These are phyloP conservation scores for Cheirogaleus medius DNA, from an alignment of 2,113 vertebrate genomes.

Conservation along the genomic window DNA sequence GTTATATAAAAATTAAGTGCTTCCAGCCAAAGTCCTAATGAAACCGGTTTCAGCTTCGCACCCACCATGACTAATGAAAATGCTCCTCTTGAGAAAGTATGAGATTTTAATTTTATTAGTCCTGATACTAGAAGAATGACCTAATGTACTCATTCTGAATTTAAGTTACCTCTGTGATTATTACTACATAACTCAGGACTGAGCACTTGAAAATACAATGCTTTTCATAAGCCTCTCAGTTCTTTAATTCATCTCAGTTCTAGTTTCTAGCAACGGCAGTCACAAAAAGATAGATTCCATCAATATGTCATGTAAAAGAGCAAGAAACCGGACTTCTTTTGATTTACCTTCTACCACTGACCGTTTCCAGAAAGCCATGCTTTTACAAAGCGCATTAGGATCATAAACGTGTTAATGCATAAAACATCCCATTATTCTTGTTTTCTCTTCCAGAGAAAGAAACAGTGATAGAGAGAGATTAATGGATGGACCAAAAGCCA, in stretches of 20 bases:
- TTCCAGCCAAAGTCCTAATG: constrained; percentile 68
- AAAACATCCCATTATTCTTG: constrained; percentile 76
- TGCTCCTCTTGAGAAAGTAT: constrained; percentile 54
- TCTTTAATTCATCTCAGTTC: neutral
- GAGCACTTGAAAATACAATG: constrained; percentile 2
- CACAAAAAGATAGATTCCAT: neutral
- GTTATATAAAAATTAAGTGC: constrained; percentile 54
- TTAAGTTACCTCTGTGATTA: constrained; percentile 57
- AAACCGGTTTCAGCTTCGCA: constrained; percentile 37
- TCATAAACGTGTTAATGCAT: constrained; percentile 74
- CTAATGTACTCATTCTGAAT: neutral
- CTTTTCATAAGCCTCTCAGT: neutral
- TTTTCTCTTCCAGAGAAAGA: constrained; percentile 73
- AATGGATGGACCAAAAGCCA: constrained; percentile 64
- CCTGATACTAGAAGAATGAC: constrained; percentile 36
- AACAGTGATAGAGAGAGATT: constrained; percentile 76
- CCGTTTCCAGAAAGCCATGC: constrained; percentile 41
- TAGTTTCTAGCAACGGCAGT: constrained; percentile 26
- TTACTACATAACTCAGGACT: neutral
- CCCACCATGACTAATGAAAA: constrained; percentile 69
- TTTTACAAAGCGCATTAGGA: constrained; percentile 50
- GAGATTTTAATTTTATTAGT: constrained; percentile 71
- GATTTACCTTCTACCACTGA: constrained; percentile 57
- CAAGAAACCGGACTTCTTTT: constrained; percentile 44
- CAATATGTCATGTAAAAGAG: constrained; percentile 36